Conservation (phyloP, 2,113 vertebrate genomes). For the Oreochromis aureus region DNA sequence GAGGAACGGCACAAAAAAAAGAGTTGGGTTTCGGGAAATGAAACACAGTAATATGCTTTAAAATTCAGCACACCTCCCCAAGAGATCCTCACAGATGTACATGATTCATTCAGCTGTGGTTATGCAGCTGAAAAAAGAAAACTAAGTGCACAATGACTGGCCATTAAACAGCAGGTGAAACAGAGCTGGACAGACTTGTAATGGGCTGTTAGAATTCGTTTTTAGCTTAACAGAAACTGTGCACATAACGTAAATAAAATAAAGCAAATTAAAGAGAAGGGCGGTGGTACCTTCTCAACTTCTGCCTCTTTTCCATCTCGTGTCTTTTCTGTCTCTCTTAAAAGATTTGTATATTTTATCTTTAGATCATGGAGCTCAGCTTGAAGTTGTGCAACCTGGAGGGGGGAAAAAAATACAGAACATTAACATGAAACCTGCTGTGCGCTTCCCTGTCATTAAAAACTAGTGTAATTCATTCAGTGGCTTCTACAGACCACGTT, state of each 20-base stretch:
- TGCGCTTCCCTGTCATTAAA: not conserved
- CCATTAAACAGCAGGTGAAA: not conserved
- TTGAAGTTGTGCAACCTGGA: slow-evolving; percentile 75
- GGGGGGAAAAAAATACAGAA: not conserved
- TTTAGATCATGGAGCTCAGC: slow-evolving; percentile 68
- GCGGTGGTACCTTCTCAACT: slow-evolving; percentile 58
- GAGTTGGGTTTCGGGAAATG: not conserved
- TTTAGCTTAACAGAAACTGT: not conserved
- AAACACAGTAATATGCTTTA: not conserved
- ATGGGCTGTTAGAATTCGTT: not conserved
- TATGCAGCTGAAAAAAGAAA: not conserved
- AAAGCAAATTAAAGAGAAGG: not conserved
- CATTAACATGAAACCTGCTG: not conserved
- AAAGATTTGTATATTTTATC: slow-evolving; percentile 59
- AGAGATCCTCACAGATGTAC: not conserved
- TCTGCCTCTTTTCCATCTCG: slow-evolving; percentile 61
- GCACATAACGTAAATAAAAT: not conserved
- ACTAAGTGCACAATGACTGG: not conserved
- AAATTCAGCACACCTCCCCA: not conserved
- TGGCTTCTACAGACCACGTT: not conserved
- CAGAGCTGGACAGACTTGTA: not conserved
- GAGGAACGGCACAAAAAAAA: not conserved
- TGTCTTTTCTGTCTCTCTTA: slow-evolving; percentile 63
- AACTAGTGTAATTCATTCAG: not conserved
- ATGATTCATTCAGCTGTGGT: not conserved